Percentiles rank a stretch among this genome's conserved stretches.
These are phyloP conservation scores for Pherbina coryleti DNA, from an alignment of 2,888 invertebrate genomes.

Conservation along the genomic window DNA sequence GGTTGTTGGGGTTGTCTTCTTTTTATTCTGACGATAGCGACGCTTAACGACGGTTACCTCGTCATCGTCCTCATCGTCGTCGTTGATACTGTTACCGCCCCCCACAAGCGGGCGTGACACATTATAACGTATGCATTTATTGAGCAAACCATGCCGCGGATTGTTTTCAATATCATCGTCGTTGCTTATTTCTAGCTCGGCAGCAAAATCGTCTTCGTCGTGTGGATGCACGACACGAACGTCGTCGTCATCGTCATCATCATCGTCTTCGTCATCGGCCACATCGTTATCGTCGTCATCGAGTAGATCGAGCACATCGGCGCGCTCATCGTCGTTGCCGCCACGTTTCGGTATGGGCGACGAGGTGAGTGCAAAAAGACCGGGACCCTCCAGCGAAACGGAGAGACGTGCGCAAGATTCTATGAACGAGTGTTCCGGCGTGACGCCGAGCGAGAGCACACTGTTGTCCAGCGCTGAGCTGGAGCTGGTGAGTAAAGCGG, in stretches of 20 bases:
- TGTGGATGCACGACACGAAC: constrained; percentile 48
- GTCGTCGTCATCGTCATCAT: constrained; percentile 56
- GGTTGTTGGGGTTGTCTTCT: constrained; percentile 55
- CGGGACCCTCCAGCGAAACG: constrained; percentile 87
- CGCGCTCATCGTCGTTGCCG: constrained; percentile 44
- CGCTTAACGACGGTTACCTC: constrained; percentile 58
- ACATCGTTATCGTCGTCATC: constrained; percentile 56
- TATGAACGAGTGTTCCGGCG: constrained; percentile 86
- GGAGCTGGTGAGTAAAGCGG: constrained; percentile 81
- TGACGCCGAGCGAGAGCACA: constrained; percentile 81
- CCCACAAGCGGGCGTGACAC: constrained; percentile 41
- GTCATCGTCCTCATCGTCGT: constrained; percentile 59
- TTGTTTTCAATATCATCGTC: constrained; percentile 51
- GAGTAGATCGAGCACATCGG: constrained; percentile 49
- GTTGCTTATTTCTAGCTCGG: constrained; percentile 59
- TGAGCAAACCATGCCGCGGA: constrained; percentile 35
- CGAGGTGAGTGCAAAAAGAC: constrained; percentile 77
- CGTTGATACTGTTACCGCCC: constrained; percentile 53
- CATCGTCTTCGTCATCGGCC: constrained; percentile 57
- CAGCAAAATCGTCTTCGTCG: constrained; percentile 53
- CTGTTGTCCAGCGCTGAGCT: constrained; percentile 73
- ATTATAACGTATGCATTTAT: constrained; percentile 42
- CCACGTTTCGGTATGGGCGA: constrained; percentile 72
- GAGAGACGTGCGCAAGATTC: constrained; percentile 89
- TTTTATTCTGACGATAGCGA: constrained; percentile 64